Percentiles rank a stretch among this genome's conserved stretches.
Evolutionary conservation across 2,797 vertebrate species (phyloP).

Genomic region (Anolis apletophallus): DNA sequence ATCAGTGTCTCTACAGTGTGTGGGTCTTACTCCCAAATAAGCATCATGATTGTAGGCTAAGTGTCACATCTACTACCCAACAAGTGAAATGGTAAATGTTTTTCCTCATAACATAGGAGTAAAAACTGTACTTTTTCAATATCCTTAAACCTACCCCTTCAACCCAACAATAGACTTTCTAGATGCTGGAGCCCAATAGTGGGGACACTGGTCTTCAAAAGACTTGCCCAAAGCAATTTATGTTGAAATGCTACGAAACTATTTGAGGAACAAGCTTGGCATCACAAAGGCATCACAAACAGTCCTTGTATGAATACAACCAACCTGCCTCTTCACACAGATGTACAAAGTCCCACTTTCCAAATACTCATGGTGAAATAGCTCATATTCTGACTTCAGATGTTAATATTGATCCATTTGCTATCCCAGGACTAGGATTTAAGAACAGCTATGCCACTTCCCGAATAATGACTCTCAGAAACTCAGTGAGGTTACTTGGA

Average conservation of each 20-base stretch:
- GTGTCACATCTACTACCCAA: slow-evolving; percentile 2
- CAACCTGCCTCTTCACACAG: neutral
- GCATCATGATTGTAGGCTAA: neutral
- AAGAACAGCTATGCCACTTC: slow-evolving; percentile 50
- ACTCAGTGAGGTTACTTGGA: slow-evolving; percentile 40
- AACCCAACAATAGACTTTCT: neutral
- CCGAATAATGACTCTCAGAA: slow-evolving; percentile 29
- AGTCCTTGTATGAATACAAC: slow-evolving; percentile 6
- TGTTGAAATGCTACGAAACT: neutral
- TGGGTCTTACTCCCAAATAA: slow-evolving; percentile 5
- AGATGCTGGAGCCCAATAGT: neutral
- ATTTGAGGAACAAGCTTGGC: neutral
- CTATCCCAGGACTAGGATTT: slow-evolving; percentile 43
- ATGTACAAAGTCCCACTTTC: neutral
- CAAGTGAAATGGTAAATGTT: neutral
- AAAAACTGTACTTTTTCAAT: slow-evolving; percentile 9
- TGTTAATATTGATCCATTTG: slow-evolving; percentile 41
- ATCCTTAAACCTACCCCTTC: neutral
- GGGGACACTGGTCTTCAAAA: neutral
- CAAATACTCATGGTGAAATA: slow-evolving; percentile 2
- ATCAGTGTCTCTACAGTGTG: neutral
- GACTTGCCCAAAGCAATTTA: fast-evolving
- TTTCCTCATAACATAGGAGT: neutral
- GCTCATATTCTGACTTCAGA: slow-evolving; percentile 26
- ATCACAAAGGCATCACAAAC: slow-evolving; percentile 21